Evolutionary conservation across 1,140 invertebrate genomes (phyloP), one percentile per base, ranked within the genome.

Genomic region (Eumaeus atala): DNA sequence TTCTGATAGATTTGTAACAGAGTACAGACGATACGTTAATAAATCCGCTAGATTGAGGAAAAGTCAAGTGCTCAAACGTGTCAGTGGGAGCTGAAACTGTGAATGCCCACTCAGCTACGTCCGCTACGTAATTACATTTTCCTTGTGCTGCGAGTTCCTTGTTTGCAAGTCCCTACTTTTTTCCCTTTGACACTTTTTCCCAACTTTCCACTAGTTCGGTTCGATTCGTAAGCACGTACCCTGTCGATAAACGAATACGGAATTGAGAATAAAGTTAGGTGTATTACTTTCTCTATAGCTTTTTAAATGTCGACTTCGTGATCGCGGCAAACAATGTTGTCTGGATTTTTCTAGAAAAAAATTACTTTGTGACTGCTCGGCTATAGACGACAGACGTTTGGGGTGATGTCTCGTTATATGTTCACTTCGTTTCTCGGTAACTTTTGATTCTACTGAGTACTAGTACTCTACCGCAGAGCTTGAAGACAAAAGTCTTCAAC

Each of bases 241-340:
- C 21, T 40, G 51, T 59, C 57, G 61, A 63, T 63, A 59, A 58
- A 52, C 38, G 61, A 52, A 63, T 63, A 63, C 56, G 51, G 52
- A 62, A 63, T 60, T 48, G 57, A 57, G 52, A 9, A 28, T 28
- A 28, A 44, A 44, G 40, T 44, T 44, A 9, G 40, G 40, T 17
- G 61, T 48, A 28, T 28, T 28, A 28, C 21, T 28, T 28, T 28
- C 21, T 3, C 2, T 28, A 28, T 6, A 6, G 21, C 21, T 28
- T 28, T 28, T 28, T 28, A 28, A 28, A 28, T 28, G 21, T 28
- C 21, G 21, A 2, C 21, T 28, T 28, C 21, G 21, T 28, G 21
- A 28, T 3, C 6, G 6, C 6, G 6, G 6, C 21, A 28, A 28
- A 6, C 21, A 28, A 28, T 28, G 21, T 28, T 28, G n/a, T n/a